Evolutionary conservation across 2,113 vertebrate genomes (phyloP).

Genomic region (Cynopterus brachyotis): DNA sequence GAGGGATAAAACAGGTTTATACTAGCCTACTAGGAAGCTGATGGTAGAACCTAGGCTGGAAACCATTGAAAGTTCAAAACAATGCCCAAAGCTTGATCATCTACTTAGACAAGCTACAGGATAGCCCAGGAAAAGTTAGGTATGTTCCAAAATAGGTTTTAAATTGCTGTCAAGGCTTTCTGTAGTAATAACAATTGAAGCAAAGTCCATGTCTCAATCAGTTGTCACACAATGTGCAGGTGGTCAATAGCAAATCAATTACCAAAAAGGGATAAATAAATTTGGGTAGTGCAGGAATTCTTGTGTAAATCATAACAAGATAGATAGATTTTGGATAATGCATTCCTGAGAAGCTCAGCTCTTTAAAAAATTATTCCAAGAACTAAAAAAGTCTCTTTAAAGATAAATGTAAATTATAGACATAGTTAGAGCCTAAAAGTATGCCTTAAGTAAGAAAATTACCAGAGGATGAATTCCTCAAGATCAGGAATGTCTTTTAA

Average conservation of each 20-base stretch:
- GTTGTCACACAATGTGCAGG: not conserved
- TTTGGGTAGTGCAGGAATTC: not conserved
- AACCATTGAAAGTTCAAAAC: not conserved
- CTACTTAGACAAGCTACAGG: not conserved
- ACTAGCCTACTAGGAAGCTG: not conserved
- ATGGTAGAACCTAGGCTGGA: not conserved
- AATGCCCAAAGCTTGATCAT: not conserved
- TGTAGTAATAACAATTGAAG: not conserved
- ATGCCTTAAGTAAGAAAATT: constrained; percentile 53
- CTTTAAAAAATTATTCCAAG: constrained; percentile 31
- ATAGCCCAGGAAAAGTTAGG: not conserved
- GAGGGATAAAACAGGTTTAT: not conserved
- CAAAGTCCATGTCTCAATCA: not conserved
- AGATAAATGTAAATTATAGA: constrained; percentile 50
- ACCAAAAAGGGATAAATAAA: not conserved
- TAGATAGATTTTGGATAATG: not conserved
- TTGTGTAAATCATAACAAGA: not conserved
- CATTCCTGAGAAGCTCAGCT: not conserved
- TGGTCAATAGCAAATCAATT: not conserved
- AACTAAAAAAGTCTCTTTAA: constrained; percentile 15
- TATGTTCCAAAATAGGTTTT: not conserved
- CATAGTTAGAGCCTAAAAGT: constrained; percentile 18
- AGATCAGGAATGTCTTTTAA: not conserved
- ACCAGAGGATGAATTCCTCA: not conserved
- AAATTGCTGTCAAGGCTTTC: not conserved